A percentile compares a stretch with the other conserved stretches of the same genome.
These are phyloP conservation scores for Drosophila cardini DNA, from an alignment of 1,140 invertebrate species.

Conservation along the genomic window DNA sequence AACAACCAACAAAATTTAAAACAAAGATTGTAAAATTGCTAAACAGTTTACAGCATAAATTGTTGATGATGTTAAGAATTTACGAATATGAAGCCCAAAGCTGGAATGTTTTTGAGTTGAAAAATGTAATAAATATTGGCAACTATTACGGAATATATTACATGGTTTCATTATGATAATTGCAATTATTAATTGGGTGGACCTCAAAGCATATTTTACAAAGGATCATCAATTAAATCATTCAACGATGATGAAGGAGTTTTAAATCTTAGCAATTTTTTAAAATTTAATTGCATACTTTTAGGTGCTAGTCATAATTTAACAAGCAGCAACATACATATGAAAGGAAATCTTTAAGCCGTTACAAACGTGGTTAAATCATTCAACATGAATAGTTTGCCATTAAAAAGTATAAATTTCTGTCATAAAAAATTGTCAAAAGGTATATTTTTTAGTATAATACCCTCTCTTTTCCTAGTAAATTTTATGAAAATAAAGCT, in stretches of 20 bases:
- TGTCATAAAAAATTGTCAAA: background rate
- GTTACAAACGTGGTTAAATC: no score
- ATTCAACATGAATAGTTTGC: no score
- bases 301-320: no score
- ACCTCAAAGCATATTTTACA: conserved; percentile 72
- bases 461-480: background rate
- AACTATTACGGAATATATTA: conserved; percentile 34
- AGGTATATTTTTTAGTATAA: background rate
- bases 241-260: background rate
- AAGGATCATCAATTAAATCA: conserved; percentile 19
- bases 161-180: conserved; percentile 66
- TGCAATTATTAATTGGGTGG: conserved; percentile 68
- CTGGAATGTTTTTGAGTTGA: conserved; percentile 64
- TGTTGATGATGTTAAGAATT: conserved; percentile 28
- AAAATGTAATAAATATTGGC: conserved; percentile 17
- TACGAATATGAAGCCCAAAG: conserved; percentile 47
- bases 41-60: background rate
- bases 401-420: no score
- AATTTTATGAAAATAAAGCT: conserved; percentile 48
- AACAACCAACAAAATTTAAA: background rate
- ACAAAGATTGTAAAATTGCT: background rate
- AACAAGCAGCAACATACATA: no score
- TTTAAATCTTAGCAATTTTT: background rate
- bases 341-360: no score
- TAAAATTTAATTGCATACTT: no score